Evolutionary conservation across 2,113 vertebrate genomes (phyloP), one percentile per base, ranked within the genome.

Genomic region (Chloropsis hardwickii): DNA sequence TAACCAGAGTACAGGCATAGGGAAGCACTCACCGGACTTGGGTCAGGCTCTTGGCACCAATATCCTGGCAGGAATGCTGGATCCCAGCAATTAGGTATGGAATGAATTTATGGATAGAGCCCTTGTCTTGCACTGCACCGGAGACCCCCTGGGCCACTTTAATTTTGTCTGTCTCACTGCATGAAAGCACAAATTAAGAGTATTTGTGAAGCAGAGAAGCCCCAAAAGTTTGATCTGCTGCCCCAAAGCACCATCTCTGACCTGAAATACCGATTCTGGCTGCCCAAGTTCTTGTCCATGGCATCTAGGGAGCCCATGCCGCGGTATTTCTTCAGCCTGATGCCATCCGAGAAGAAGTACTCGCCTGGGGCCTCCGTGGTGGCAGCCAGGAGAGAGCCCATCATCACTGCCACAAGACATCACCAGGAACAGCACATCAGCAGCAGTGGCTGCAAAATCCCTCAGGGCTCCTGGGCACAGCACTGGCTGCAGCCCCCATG

Each of bases 101-200:
- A 69, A 99, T 97, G 88, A 99, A 99, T 95, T 99, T 99, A 96
- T 99, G 99, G 97, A 99, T 99, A 91, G 99, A 99, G 73, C 99
- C 99, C 96, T 99, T 99, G 97, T 99, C 99, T 92, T 99, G 99
- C 73, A 99, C 98, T 0, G 99, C 99, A 6, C 99, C 99, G 0
- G 99, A 99, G 64, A 99, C 99, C 1, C 99, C 99, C 91, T 99
- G 99, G 73, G 99, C 99, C 54, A 99, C 99, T 97, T 99, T 99
- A 78, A 99, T 99, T 97, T 99, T 99, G 95, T 99, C 99, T 4
- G 98, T 98, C 97, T 99, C 99, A 56, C 99, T 99, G 97, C 15
- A n/a, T 54, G 74, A 50, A 35, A 87, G n/a, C 80, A 96, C 48
- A 96, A 47, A 92, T 39, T 53, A 79, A 62, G 14, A 11, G 42